These are phyloP conservation scores for Conus betulinus DNA, from an alignment of 1,140 invertebrate genomes.

Conservation along the genomic window DNA sequence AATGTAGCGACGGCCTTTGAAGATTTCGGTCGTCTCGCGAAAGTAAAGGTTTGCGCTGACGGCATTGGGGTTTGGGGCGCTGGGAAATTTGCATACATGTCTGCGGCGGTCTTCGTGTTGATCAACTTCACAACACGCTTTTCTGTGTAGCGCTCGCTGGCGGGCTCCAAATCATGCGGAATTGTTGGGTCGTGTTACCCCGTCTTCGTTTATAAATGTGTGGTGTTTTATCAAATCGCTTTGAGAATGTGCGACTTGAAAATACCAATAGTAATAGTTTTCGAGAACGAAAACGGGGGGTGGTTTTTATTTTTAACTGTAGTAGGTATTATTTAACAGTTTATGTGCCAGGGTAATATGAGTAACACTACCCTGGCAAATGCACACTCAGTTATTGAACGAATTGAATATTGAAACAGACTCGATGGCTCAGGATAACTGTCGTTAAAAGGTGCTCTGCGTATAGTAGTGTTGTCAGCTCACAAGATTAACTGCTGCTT, in stretches of 20 bases:
- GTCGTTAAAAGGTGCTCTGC: no score
- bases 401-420: no score
- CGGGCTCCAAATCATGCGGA: background rate
- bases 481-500: no score
- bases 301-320: background rate
- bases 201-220: background rate
- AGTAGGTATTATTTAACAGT: no score
- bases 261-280: background rate
- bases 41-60: background rate
- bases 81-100: conserved; percentile 15
- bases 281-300: background rate
- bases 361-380: no score
- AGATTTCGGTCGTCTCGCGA: background rate
- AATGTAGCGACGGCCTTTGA: background rate
- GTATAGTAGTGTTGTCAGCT: no score
- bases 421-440: no score
- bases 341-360: no score
- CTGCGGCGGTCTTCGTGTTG: background rate
- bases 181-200: background rate
- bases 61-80: background rate
- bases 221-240: background rate
- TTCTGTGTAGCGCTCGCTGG: background rate
- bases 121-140: background rate
- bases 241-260: no score
- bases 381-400: no score